These are phyloP conservation scores for Ricordea florida DNA, from an alignment of 92 coral and sea anemone species.

Conservation along the genomic window DNA sequence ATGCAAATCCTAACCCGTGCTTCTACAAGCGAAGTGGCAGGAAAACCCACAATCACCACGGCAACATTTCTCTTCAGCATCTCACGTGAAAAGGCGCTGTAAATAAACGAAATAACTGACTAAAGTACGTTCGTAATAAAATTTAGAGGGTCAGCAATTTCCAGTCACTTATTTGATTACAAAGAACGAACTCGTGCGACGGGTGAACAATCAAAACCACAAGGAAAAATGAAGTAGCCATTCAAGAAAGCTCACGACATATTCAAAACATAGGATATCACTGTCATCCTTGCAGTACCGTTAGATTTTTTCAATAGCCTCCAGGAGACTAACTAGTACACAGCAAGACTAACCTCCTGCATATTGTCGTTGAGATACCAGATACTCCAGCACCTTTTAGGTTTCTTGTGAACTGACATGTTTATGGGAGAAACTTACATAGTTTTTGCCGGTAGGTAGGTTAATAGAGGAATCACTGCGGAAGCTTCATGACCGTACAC, in stretches of 20 bases:
- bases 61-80: slow-evolving; percentile 80
- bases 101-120: not conserved
- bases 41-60: slow-evolving; percentile 86
- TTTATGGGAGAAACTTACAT: slow-evolving; percentile 82
- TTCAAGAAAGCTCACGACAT: not conserved
- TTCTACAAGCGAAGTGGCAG: slow-evolving; percentile 84
- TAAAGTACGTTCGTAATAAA: too few relatives aligned
- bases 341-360: too few relatives aligned
- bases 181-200: too few relatives aligned
- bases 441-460: slow-evolving; percentile 87
- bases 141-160: too few relatives aligned
- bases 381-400: too few relatives aligned
- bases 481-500: slow-evolving; percentile 91
- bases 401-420: too few relatives aligned
- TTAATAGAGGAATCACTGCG: slow-evolving; percentile 78
- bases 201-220: too few relatives aligned
- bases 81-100: slow-evolving; percentile 86
- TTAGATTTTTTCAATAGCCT: too few relatives aligned
- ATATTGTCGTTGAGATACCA: too few relatives aligned
- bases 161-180: too few relatives aligned
- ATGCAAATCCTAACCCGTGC: slow-evolving; percentile 85
- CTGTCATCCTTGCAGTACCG: not conserved
- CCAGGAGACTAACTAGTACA: too few relatives aligned
- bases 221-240: not conserved
- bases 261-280: not conserved